Conservation (phyloP, 2,888 invertebrate species). For the Portevinia maculata region DNA sequence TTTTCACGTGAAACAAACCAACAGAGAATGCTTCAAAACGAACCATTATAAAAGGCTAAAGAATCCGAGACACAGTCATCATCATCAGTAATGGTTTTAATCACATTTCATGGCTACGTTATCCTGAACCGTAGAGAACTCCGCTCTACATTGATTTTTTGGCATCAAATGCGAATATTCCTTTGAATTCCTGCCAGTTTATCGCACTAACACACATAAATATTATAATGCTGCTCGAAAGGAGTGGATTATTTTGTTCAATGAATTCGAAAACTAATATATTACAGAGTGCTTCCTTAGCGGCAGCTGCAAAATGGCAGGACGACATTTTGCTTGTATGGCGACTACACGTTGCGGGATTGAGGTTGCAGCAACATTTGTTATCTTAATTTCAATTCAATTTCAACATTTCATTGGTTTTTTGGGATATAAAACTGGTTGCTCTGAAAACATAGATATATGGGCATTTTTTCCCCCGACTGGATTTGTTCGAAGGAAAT, state of each 20-base stretch:
- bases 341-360: slow-evolving; percentile 60
- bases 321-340: slow-evolving; percentile 52
- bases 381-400: slow-evolving; percentile 73
- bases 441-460: neutral
- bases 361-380: slow-evolving; percentile 71
- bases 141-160: slow-evolving; percentile 28
- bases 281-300: slow-evolving; percentile 68
- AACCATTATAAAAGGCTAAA: slow-evolving; percentile 30
- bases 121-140: slow-evolving; percentile 9
- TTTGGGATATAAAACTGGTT: slow-evolving; percentile 5
- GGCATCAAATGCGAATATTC: slow-evolving; percentile 38
- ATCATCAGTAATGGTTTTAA: neutral
- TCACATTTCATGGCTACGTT: slow-evolving; percentile 26
- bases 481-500: slow-evolving; percentile 58
- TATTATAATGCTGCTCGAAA: slow-evolving; percentile 36
- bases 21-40: slow-evolving; percentile 34
- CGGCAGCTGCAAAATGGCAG: slow-evolving; percentile 49
- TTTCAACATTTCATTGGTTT: slow-evolving; percentile 55
- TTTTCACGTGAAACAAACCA: slow-evolving; percentile 54
- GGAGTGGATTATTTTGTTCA: slow-evolving; percentile 77
- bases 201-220: slow-evolving; percentile 27
- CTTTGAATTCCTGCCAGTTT: slow-evolving; percentile 67
- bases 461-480: slow-evolving; percentile 27
- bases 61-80: slow-evolving; percentile 29
- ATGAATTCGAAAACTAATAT: slow-evolving; percentile 77